Evolutionary conservation across 2,888 invertebrate genomes (phyloP).

Genomic region (Ectobius pallidus): DNA sequence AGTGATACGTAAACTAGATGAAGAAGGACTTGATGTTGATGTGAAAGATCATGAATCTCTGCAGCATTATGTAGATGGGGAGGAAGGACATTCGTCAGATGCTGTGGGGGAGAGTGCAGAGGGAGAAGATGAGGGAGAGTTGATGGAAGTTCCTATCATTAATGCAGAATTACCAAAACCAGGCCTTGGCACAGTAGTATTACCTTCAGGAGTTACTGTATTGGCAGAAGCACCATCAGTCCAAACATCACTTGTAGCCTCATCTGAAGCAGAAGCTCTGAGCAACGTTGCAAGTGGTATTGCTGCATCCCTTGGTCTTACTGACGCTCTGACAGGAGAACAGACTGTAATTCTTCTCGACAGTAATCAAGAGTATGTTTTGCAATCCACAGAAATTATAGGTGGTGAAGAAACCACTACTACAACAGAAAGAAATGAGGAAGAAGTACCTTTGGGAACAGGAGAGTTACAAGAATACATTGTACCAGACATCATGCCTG

Average conservation of each 20-base stretch:
- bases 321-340: slow-evolving; percentile 49
- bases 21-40: slow-evolving; percentile 55
- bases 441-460: slow-evolving; percentile 46
- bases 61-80: slow-evolving; percentile 40
- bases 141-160: slow-evolving; percentile 46
- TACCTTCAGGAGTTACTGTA: slow-evolving; percentile 46
- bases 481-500: slow-evolving; percentile 48
- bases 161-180: slow-evolving; percentile 37
- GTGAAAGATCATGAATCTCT: slow-evolving; percentile 53
- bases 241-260: slow-evolving; percentile 55
- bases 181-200: slow-evolving; percentile 34
- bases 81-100: slow-evolving; percentile 48
- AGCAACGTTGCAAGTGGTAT: slow-evolving; percentile 63
- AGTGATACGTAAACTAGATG: slow-evolving; percentile 65
- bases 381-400: slow-evolving; percentile 51
- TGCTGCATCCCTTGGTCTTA: slow-evolving; percentile 62
- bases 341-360: slow-evolving; percentile 58
- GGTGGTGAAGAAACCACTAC: slow-evolving; percentile 43
- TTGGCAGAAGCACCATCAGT: slow-evolving; percentile 46
- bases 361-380: slow-evolving; percentile 62
- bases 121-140: slow-evolving; percentile 27
- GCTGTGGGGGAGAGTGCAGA: slow-evolving; percentile 26
- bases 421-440: slow-evolving; percentile 43
- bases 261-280: slow-evolving; percentile 62
- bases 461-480: slow-evolving; percentile 48